Percentiles rank a stretch among this genome's conserved stretches.
These are phyloP conservation scores for Drosophila sp. DNA, from an alignment of 1,140 invertebrate species.

Conservation along the genomic window DNA sequence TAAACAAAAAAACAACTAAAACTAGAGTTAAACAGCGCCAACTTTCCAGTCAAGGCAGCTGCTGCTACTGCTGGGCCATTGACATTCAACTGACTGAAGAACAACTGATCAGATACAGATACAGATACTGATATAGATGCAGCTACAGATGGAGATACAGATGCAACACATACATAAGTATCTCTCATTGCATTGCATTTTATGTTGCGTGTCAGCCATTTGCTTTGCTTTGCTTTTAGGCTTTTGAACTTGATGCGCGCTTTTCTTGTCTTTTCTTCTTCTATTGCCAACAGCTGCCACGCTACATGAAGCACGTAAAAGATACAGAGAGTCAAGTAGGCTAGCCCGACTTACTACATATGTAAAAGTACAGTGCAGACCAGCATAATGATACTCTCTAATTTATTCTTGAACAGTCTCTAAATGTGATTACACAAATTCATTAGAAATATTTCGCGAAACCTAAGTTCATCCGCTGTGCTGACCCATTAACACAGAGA, in stretches of 20 bases:
- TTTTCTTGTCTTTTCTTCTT: slow-evolving; percentile 21
- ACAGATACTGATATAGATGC: slow-evolving; percentile 8
- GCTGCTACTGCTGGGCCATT: slow-evolving; percentile 63
- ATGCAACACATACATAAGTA: slow-evolving; percentile 53
- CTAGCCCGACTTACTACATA: slow-evolving; percentile 9
- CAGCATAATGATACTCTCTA: too few species aligned
- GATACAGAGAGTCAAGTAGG: slow-evolving; percentile 47
- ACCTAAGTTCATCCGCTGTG: not conserved
- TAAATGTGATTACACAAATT: too few species aligned
- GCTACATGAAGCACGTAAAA: slow-evolving; percentile 71
- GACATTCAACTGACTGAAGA: slow-evolving; percentile 46
- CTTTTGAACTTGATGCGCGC: slow-evolving; percentile 65
- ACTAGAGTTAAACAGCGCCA: not conserved
- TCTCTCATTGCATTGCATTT: slow-evolving; percentile 43
- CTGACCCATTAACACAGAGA: slow-evolving; percentile 18
- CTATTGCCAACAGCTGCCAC: slow-evolving; percentile 43
- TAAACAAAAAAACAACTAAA: slow-evolving; percentile 2
- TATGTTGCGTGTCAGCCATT: slow-evolving; percentile 24
- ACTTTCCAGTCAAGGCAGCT: slow-evolving; percentile 17
- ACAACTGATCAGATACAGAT: slow-evolving; percentile 27
- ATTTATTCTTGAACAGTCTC: too few species aligned
- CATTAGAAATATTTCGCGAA: too few species aligned
- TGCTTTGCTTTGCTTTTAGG: slow-evolving; percentile 12
- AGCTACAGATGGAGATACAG: not conserved
- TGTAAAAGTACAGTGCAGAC: not conserved